Evolutionary conservation across 1,140 invertebrate species (phyloP).

Genomic region (Pseudomyrmex concolor): DNA sequence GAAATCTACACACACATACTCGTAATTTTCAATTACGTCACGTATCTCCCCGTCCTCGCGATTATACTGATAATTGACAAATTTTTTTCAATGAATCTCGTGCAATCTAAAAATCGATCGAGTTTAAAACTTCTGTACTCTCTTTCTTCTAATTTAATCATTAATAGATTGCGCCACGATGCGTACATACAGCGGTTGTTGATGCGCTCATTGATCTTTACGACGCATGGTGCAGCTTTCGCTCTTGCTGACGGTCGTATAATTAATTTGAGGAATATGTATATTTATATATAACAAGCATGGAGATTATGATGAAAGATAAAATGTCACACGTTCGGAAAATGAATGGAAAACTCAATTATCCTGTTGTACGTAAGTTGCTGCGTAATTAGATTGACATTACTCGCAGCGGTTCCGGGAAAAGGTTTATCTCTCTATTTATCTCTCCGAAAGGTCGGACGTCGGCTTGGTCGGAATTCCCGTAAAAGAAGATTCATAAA

Average conservation of each 20-base stretch:
- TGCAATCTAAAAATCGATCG: constrained; percentile 9
- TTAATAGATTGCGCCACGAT: not conserved
- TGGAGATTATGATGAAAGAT: not conserved
- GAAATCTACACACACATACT: not conserved
- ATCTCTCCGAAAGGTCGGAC: constrained; percentile 51
- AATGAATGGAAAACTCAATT: constrained; percentile 31
- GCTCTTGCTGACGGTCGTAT: not conserved
- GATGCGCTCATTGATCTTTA: not conserved
- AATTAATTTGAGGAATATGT: not conserved
- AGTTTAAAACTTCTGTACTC: not conserved
- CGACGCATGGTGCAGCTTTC: not conserved
- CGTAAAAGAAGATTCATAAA: constrained; percentile 1
- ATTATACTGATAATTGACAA: not conserved
- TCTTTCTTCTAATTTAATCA: constrained; percentile 11
- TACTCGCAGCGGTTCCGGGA: constrained; percentile 21
- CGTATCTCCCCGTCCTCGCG: not conserved
- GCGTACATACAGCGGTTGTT: not conserved
- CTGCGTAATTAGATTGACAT: constrained; percentile 62
- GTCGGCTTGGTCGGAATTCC: not conserved
- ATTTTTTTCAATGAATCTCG: not conserved
- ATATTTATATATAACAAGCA: not conserved
- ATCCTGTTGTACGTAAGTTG: constrained; percentile 23
- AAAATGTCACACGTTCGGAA: not conserved
- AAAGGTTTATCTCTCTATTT: constrained; percentile 51
- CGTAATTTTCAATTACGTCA: constrained; percentile 14